Evolutionary conservation across 2,797 vertebrate species (phyloP).

Genomic region (Paramormyrops hopkinsi): DNA sequence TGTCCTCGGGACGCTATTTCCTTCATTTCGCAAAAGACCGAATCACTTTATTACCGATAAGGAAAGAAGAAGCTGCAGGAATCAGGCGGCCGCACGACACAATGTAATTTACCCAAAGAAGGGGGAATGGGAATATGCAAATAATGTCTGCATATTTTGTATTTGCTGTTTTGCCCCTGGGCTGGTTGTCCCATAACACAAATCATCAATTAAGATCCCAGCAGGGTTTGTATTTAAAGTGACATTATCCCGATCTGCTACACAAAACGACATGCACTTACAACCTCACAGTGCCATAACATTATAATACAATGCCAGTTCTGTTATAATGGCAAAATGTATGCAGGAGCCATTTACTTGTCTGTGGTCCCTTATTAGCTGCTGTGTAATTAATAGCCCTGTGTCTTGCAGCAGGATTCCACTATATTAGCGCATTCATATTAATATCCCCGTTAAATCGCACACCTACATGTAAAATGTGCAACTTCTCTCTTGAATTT

Average conservation of each 20-base stretch:
- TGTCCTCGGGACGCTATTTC: constrained; percentile 54
- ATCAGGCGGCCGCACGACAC: constrained; percentile 56
- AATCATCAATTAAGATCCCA: constrained; percentile 79
- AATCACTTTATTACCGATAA: constrained; percentile 66
- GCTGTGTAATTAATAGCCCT: background rate
- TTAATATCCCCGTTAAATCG: background rate
- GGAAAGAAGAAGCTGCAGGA: constrained; percentile 56
- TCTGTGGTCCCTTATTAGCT: background rate
- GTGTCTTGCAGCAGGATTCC: background rate
- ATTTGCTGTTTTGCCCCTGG: constrained; percentile 58
- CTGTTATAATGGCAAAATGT: background rate
- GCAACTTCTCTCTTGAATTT: background rate
- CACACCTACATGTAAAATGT: background rate
- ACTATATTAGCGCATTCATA: background rate
- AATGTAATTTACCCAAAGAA: constrained; percentile 60
- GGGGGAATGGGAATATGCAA: constrained; percentile 65
- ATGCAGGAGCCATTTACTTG: constrained; percentile 3
- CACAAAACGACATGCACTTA: constrained; percentile 54
- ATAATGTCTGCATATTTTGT: constrained; percentile 52
- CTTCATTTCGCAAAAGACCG: constrained; percentile 55
- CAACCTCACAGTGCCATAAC: constrained; percentile 27
- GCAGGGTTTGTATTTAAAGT: constrained; percentile 70
- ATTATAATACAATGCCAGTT: background rate
- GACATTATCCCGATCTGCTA: constrained; percentile 56
- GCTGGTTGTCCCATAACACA: constrained; percentile 74